Evolutionary conservation across 2,113 vertebrate species (phyloP).

Genomic region (Toxotes jaculatrix): DNA sequence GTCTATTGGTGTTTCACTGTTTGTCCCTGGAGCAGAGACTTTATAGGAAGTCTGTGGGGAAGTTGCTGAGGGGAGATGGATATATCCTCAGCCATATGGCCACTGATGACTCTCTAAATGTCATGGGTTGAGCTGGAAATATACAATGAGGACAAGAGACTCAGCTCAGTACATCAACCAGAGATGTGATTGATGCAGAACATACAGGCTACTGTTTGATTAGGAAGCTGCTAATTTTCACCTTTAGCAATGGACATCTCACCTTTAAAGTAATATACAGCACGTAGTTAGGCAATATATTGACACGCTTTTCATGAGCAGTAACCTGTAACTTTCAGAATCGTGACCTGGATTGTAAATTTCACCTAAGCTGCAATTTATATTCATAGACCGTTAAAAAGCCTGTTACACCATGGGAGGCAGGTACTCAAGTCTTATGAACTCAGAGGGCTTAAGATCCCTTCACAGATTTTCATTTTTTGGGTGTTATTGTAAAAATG

Average conservation of each 20-base stretch:
- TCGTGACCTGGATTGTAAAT: conserved; percentile 55
- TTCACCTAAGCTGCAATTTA: conserved; percentile 56
- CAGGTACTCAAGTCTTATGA: conserved; percentile 54
- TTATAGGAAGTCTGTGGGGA: conserved; percentile 28
- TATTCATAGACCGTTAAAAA: conserved; percentile 72
- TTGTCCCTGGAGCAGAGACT: conserved; percentile 45
- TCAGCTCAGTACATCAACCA: conserved; percentile 24
- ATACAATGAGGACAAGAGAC: conserved; percentile 7
- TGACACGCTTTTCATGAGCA: conserved; percentile 25
- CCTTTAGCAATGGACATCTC: conserved; percentile 13
- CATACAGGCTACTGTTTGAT: background rate
- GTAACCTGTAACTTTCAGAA: conserved; percentile 40
- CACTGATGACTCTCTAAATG: conserved; percentile 27
- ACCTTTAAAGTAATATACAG: conserved; percentile 23
- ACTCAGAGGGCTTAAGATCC: conserved; percentile 41
- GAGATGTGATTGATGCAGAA: background rate
- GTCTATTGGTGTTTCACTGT: conserved; percentile 40
- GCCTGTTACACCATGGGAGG: conserved; percentile 45
- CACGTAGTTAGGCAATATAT: background rate
- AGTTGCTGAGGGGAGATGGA: conserved; percentile 12
- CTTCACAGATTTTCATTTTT: conserved; percentile 29
- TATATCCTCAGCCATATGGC: conserved; percentile 18
- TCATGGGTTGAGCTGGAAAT: conserved; percentile 48
- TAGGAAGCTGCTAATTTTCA: conserved; percentile 22
- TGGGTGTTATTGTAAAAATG: conserved; percentile 34